Evolutionary conservation across 2,797 vertebrate genomes (phyloP).

Genomic region (Danio kyathit): DNA sequence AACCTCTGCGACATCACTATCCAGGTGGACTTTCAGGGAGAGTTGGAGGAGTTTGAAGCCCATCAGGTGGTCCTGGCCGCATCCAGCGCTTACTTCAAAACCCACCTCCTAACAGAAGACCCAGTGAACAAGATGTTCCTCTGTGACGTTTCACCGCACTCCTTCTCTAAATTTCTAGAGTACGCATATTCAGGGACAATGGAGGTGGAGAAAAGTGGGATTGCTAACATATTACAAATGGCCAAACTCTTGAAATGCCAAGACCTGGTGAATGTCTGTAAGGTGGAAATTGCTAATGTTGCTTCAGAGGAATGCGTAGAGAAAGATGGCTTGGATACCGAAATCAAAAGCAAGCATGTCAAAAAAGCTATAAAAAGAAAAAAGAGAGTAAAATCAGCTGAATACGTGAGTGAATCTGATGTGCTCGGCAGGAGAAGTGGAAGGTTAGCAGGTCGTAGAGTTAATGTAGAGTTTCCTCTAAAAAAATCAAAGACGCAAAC

Average conservation of each 20-base stretch:
- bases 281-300: neutral
- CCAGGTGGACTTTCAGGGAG: constrained; percentile 87
- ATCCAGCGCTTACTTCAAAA: constrained; percentile 93
- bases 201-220: constrained; percentile 82
- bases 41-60: constrained; percentile 87
- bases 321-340: constrained; percentile 21
- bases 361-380: constrained; percentile 59
- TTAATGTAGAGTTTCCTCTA: constrained; percentile 82
- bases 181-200: constrained; percentile 92
- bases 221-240: constrained; percentile 83
- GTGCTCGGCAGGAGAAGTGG: constrained; percentile 76
- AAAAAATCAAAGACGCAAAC: constrained; percentile 81
- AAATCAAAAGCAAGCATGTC: constrained; percentile 30
- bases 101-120: constrained; percentile 83
- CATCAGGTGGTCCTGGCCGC: constrained; percentile 93
- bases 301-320: constrained; percentile 5
- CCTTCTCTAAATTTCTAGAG: constrained; percentile 91
- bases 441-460: constrained; percentile 80
- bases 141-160: constrained; percentile 79
- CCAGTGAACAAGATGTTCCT: constrained; percentile 79
- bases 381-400: constrained; percentile 44
- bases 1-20: constrained; percentile 91
- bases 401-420: constrained; percentile 67
- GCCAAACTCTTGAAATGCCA: constrained; percentile 88
- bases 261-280: constrained; percentile 86